Evolutionary conservation across 1,140 invertebrate species (phyloP).

Genomic region (Drosophila tropicalis): DNA sequence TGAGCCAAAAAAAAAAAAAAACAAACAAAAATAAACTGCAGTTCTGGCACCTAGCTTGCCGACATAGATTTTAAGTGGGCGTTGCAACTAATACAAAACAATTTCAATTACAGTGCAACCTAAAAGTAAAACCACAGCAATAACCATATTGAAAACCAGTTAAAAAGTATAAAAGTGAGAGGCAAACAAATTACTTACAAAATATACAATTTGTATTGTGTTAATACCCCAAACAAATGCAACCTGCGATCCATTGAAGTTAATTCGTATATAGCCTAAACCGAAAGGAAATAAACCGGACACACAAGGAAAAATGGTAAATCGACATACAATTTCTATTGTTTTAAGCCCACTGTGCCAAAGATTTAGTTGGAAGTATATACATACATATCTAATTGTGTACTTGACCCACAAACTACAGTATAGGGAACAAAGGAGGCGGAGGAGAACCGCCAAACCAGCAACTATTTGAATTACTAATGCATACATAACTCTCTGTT

Average conservation of each 20-base stretch:
- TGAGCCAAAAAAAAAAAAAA: conserved; percentile 26
- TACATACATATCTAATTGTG: conserved; percentile 18
- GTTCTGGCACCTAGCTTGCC: conserved; percentile 3
- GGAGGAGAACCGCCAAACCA: background rate
- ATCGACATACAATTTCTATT: conserved; percentile 10
- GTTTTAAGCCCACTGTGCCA: conserved; percentile 2
- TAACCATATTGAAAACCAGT: conserved; percentile 66
- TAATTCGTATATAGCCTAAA: conserved; percentile 39
- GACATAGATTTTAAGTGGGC: conserved; percentile 32
- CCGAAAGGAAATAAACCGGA: conserved; percentile 22
- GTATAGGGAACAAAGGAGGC: conserved; percentile 23
- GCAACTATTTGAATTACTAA: background rate
- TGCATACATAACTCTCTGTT: conserved; percentile 12
- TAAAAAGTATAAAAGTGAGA: conserved; percentile 76
- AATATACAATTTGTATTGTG: conserved; percentile 56
- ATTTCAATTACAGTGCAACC: conserved; percentile 79
- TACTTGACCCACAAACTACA: conserved; percentile 75
- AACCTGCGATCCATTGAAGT: conserved; percentile 6
- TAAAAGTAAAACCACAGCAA: conserved; percentile 63
- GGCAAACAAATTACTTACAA: conserved; percentile 52
- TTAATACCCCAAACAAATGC: conserved; percentile 25
- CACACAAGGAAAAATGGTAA: conserved; percentile 44
- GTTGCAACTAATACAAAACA: conserved; percentile 51
- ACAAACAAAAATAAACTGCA: conserved; percentile 19
- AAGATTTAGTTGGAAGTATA: background rate